phyloP scores from a whole-genome alignment of 2,113 vertebrate genomes.

The Plestiodon gilberti region DNA sequence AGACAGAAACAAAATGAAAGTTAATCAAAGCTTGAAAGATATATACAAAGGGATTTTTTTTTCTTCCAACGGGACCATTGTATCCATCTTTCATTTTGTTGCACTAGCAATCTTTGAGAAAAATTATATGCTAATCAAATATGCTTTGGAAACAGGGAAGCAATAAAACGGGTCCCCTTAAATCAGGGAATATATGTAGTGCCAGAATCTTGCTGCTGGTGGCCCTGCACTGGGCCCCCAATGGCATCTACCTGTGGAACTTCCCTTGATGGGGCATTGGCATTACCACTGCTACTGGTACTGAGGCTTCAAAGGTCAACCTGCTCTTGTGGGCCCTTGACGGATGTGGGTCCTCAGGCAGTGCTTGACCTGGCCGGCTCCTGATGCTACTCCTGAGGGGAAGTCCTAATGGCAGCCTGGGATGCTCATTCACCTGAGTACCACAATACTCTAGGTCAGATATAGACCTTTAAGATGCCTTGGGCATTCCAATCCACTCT shows the following conservation, averaged over 20 bases:
- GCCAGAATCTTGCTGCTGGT: no score
- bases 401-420: not conserved
- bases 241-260: no score
- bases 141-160: not conserved
- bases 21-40: conserved; percentile 15
- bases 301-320: no score
- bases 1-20: conserved; percentile 4
- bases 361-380: no score
- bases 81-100: not conserved
- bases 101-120: not conserved
- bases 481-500: no score
- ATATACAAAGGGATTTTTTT: not conserved
- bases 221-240: no score
- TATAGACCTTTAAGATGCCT: no score
- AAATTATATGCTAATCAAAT: not conserved
- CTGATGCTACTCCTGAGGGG: not conserved
- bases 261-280: no score
- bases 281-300: no score
- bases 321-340: no score
- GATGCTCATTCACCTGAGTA: not conserved
- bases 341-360: no score
- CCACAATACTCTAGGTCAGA: not conserved
- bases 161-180: not conserved
- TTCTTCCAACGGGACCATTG: not conserved
- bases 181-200: not conserved